Evolutionary conservation across 2,888 invertebrate species (phyloP).

Genomic region (Deilephila elpenor): DNA sequence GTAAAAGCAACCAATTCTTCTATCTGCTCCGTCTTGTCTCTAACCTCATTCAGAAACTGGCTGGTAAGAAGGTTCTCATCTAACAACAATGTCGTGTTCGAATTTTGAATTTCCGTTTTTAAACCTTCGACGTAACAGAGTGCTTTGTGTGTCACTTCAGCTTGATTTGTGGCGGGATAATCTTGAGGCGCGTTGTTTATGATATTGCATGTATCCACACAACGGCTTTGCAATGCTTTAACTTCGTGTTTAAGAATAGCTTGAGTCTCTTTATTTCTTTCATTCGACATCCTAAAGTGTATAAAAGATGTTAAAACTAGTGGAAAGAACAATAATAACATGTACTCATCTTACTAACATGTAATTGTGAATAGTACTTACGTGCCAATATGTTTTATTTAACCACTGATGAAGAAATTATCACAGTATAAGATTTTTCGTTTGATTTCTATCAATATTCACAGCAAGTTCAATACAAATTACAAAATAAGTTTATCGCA

Average conservation of each 20-base stretch:
- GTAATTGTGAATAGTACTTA: conserved; percentile 9
- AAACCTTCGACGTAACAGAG: conserved; percentile 66
- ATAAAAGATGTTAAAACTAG: conserved; percentile 37
- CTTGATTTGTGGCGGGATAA: conserved; percentile 44
- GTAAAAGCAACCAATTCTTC: conserved; percentile 69
- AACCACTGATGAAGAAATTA: not conserved
- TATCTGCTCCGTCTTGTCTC: conserved; percentile 62
- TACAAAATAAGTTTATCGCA: not conserved
- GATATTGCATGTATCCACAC: conserved; percentile 60
- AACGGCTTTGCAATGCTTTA: conserved; percentile 59
- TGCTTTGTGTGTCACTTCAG: conserved; percentile 55
- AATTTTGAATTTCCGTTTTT: conserved; percentile 59
- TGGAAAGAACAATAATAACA: not conserved
- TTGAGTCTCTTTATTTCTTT: conserved; percentile 57
- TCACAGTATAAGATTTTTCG: no score
- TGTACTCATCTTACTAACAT: not conserved
- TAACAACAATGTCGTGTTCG: conserved; percentile 57
- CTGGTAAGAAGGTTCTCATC: conserved; percentile 67
- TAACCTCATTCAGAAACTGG: conserved; percentile 67
- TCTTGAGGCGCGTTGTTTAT: conserved; percentile 65
- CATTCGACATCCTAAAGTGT: conserved; percentile 56
- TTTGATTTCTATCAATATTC: not conserved
- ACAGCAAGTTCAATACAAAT: not conserved
- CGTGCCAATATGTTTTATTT: not conserved
- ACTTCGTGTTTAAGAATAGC: conserved; percentile 61